Base-by-base conservation (phyloP, 1,140 invertebrate species). In the Drosophila subobscura region DNA sequence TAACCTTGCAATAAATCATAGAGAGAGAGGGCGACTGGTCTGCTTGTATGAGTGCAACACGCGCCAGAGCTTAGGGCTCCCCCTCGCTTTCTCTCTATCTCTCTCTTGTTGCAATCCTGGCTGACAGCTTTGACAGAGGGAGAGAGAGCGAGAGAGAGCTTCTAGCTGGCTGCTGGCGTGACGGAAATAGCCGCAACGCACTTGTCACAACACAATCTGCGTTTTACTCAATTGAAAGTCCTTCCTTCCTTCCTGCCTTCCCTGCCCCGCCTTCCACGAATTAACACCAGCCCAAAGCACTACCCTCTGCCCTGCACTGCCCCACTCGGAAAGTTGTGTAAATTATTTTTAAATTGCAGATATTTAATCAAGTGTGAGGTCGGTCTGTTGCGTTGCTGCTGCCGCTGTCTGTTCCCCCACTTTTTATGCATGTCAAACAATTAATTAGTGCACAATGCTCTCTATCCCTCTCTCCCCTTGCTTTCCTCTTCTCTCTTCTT, bases 311-410 rank as follows among this genome's bases (percentile, higher is more conserved):
- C 8, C 16, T 6, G 20, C 29, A 2, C 23, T 20, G n/a, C 20
- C 54, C 14, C 23, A 20, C 29, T 7, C 46, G 4, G 10, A 23
- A 72, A 52, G n/a, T 51, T 49, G 52, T 58, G 25, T 55, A 59
- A 60, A 79, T 84, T 79, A 84, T 84, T 79, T 84, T 80, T 76
- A 76, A 85, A 84, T 58, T 67, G 61, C 72, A 74, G 47, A 72
- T 79, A 77, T 86, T 84, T 84, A 80, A 86, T 73, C 81, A 84
- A 74, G 77, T 84, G 80, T 60, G 49, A 56, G 47, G 50, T 56
- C 44, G 47, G 50, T 56, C 44, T 45, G 40, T 20, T 61, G 41
- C 37, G 16, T 33, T 42, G 42, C 41, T 66, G 10, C 2, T 29
- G n/a, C n/a, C n/a, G 27, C 27, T 29, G 27, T 7, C 8, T 8